Evolutionary conservation across 2,888 invertebrate species (phyloP).

Genomic region (Drosophila kokeensis): DNA sequence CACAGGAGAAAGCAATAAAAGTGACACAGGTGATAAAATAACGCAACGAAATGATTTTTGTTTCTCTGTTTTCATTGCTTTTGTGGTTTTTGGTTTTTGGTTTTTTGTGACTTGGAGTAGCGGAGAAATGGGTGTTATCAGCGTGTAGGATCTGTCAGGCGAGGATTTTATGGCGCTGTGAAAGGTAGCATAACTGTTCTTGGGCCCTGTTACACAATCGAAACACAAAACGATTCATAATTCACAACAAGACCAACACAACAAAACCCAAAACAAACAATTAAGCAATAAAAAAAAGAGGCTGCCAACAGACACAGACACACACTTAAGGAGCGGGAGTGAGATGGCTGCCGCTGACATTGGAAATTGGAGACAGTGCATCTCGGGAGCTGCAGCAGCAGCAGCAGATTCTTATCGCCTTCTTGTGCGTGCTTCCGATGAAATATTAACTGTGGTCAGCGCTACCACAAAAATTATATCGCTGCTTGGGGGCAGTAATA

Average conservation of each 20-base stretch:
- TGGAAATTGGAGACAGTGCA: slow-evolving; percentile 62
- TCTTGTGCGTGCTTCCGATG: slow-evolving; percentile 73
- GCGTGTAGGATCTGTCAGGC: slow-evolving; percentile 66
- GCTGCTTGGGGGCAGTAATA: slow-evolving; percentile 31
- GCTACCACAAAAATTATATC: slow-evolving; percentile 30
- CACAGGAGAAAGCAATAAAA: slow-evolving; percentile 73
- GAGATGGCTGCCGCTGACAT: slow-evolving; percentile 24
- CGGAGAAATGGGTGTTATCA: slow-evolving; percentile 69
- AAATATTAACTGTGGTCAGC: slow-evolving; percentile 38
- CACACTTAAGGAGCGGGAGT: slow-evolving; percentile 2
- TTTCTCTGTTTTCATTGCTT: slow-evolving; percentile 8
- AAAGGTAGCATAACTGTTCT: slow-evolving; percentile 72
- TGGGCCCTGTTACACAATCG: slow-evolving; percentile 75
- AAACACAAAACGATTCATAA: slow-evolving; percentile 69
- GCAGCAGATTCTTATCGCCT: slow-evolving; percentile 52
- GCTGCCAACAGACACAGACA: background rate
- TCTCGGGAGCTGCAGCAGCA: slow-evolving; percentile 59
- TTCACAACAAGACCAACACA: slow-evolving; percentile 39
- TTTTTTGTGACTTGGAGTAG: slow-evolving; percentile 51
- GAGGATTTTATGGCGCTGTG: slow-evolving; percentile 66
- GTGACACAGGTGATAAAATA: slow-evolving; percentile 82
- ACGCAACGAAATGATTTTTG: slow-evolving; percentile 79
- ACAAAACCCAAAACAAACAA: slow-evolving; percentile 65
- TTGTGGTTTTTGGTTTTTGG: slow-evolving; percentile 1
- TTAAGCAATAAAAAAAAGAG: slow-evolving; percentile 78